Base-by-base conservation (phyloP, 2,888 invertebrate genomes). In the Zygothrica quintamaculata region DNA sequence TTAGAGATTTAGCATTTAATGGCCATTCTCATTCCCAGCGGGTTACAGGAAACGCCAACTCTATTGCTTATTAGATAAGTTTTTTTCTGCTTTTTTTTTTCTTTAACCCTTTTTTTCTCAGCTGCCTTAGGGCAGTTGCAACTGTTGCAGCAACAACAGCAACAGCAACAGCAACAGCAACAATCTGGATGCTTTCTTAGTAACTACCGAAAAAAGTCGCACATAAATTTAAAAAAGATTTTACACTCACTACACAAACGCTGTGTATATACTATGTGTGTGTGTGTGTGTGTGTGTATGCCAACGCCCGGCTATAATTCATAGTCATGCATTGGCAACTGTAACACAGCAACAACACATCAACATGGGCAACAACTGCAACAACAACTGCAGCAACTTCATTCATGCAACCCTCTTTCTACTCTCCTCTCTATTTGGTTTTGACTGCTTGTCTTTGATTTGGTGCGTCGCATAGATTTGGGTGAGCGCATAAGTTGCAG, bases 211-310 rank as follows among this genome's bases (percentile, higher is more conserved):
- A 74, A 70, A 67, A 60, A 46, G 82, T 79, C 78, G 82, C 85
- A 79, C 78, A 79, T 79, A 85, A 79, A 79, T 79, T 79, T 78
- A 58, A 58, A 62, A 78, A 67, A 71, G 71, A 60, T 60, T 68
- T 60, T 61, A 58, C 72, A 73, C 65, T 60, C 46, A 47, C 64
- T 42, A n/a, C n/a, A n/a, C n/a, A n/a, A n/a, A n/a, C 13, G 12
- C 51, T 46, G 37, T 31, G 18, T 29, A 9, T 29, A n/a, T n/a
- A n/a, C n/a, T n/a, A 9, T 29, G 16, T 13, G 39, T 18, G 37
- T 37, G 43, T 50, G 43, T 29, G 48, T 22, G 46, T 26, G 31
- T 51, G 31, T 22, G 53, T 53, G 57, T 51, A 39, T 43, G 61
- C 40, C 55, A 61, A 61, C 69, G 67, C 67, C 67, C 22, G 53